Conservation (phyloP, 2,888 invertebrate genomes). For the Tribolium freemani region DNA sequence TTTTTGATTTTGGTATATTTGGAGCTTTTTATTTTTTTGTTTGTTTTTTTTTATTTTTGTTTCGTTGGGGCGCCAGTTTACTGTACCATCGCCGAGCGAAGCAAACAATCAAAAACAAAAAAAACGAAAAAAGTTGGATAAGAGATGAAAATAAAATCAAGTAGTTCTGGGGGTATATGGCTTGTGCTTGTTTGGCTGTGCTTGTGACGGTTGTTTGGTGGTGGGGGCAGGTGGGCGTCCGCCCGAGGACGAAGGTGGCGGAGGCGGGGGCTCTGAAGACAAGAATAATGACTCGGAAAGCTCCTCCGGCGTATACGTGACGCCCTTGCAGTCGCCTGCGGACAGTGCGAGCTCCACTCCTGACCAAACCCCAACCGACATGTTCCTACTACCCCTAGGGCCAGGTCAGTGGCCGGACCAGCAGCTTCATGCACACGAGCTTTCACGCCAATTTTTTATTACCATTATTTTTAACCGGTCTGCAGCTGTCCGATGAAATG, state of each 20-base stretch:
- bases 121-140: constrained; percentile 19
- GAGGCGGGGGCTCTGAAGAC: constrained; percentile 52
- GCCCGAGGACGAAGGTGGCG: constrained; percentile 58
- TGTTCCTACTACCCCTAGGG: constrained; percentile 65
- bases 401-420: constrained; percentile 70
- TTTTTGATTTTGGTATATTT: background rate
- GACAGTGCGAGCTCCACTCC: constrained; percentile 57
- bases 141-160: constrained; percentile 15
- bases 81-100: constrained; percentile 28
- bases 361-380: constrained; percentile 58
- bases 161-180: constrained; percentile 55
- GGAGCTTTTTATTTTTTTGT: background rate
- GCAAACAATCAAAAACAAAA: background rate
- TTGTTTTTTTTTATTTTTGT: background rate
- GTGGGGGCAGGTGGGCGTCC: constrained; percentile 62
- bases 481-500: too few species aligned
- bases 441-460: constrained; percentile 54
- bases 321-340: constrained; percentile 55
- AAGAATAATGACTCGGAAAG: constrained; percentile 49
- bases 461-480: background rate
- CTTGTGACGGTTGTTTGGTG: constrained; percentile 65
- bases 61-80: constrained; percentile 34
- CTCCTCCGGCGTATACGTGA: constrained; percentile 54
- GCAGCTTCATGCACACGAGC: constrained; percentile 61
- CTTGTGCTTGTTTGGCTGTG: constrained; percentile 65